phyloP scores from a whole-genome alignment of 35 echinoderm and acorn worm species.

The Ptychodera flava region DNA sequence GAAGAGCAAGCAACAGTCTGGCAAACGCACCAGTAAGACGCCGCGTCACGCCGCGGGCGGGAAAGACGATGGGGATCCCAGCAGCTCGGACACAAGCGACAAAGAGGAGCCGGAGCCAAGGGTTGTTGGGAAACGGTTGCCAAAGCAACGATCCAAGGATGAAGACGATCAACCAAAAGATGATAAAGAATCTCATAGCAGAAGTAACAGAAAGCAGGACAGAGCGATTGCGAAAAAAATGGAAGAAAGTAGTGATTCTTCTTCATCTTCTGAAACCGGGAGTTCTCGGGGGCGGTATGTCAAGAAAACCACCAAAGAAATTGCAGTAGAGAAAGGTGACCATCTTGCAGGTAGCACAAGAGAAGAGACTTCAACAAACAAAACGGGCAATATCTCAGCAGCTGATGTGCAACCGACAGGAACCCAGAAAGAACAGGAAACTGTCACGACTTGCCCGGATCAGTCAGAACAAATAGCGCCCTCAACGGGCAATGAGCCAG shows the following conservation, averaged over 20 bases:
- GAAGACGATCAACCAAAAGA: slow-evolving; percentile 11
- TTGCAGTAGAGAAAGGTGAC: neutral
- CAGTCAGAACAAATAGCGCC: too few relatives aligned
- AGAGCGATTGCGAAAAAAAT: neutral
- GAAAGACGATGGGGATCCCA: neutral
- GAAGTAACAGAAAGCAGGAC: neutral
- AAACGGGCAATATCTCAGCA: too few relatives aligned
- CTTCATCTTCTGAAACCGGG: neutral
- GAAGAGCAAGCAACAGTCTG: neutral
- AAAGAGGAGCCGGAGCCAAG: neutral
- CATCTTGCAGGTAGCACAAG: neutral
- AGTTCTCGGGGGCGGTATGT: neutral
- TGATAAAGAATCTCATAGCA: slow-evolving; percentile 4
- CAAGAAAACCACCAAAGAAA: neutral
- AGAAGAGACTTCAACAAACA: neutral
- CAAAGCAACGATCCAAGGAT: neutral
- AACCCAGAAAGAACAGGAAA: too few relatives aligned
- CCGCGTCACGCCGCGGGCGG: neutral
- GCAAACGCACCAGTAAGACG: neutral
- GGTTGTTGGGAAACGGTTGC: neutral
- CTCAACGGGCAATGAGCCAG: neutral
- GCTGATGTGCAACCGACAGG: too few relatives aligned
- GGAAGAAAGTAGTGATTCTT: neutral
- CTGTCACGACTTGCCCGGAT: too few relatives aligned
- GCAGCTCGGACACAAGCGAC: neutral